These are phyloP conservation scores for Onthophagus taurus DNA, from an alignment of 1,140 invertebrate genomes.

Conservation along the genomic window DNA sequence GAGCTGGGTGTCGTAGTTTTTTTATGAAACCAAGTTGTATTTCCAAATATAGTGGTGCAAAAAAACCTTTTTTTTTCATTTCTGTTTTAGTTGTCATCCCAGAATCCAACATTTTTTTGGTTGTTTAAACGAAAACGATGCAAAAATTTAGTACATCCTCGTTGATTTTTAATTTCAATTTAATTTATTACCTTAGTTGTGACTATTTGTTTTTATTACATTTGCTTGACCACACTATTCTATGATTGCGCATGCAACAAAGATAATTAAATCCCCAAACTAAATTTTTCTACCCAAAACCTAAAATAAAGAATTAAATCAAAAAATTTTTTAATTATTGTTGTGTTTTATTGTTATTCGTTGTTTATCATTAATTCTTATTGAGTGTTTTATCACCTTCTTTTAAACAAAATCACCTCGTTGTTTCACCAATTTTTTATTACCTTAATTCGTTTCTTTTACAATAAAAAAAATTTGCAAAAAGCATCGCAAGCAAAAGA, in stretches of 20 bases:
- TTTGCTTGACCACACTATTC: slow-evolving; percentile 32
- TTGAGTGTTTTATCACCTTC: too few species aligned
- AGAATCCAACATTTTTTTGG: neutral
- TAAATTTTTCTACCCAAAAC: too few species aligned
- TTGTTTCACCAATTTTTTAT: too few species aligned
- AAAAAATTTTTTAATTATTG: too few species aligned
- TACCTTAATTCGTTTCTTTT: too few species aligned
- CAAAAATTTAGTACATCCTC: slow-evolving; percentile 10
- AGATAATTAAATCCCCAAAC: too few species aligned
- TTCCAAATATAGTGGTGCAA: slow-evolving; percentile 10
- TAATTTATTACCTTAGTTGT: neutral
- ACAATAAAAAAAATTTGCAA: slow-evolving; percentile 1
- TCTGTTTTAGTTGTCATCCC: too few species aligned
- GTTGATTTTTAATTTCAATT: neutral
- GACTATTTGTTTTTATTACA: neutral
- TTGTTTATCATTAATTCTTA: too few species aligned
- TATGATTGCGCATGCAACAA: slow-evolving; percentile 33
- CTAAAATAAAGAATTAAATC: too few species aligned
- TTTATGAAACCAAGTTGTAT: too few species aligned
- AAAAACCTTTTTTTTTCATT: slow-evolving; percentile 5
- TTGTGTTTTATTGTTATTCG: too few species aligned
- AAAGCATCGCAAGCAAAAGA: slow-evolving; percentile 26
- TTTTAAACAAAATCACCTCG: too few species aligned
- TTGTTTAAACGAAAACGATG: slow-evolving; percentile 6
- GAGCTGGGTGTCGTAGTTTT: slow-evolving; percentile 39